Percentiles rank a stretch among this genome's conserved stretches.
phyloP scores from a whole-genome alignment of 2,888 invertebrate species.

The Desoria tigrina region DNA sequence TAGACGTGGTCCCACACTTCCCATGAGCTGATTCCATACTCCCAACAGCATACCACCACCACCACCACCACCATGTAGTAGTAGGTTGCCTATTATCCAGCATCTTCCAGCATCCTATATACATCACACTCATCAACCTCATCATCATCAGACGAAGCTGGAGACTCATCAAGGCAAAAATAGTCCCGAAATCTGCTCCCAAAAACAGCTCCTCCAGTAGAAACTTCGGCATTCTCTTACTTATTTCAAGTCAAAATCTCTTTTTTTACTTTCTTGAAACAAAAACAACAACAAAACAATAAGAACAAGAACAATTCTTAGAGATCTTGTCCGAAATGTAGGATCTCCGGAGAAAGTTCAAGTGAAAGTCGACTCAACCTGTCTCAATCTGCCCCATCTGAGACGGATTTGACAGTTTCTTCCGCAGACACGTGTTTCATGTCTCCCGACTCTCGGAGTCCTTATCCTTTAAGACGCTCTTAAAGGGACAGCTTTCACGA shows the following conservation, averaged over 20 bases:
- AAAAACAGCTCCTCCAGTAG: too few relatives aligned
- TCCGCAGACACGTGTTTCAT: too few relatives aligned
- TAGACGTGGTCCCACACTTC: neutral
- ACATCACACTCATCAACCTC: slow-evolving; percentile 21
- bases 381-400: neutral
- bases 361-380: neutral
- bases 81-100: neutral
- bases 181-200: slow-evolving; percentile 2
- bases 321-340: too few relatives aligned
- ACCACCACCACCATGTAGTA: neutral
- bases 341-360: neutral
- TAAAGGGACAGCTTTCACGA: too few relatives aligned
- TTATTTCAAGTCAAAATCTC: too few relatives aligned
- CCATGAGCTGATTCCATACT: neutral
- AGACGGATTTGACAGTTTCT: too few relatives aligned
- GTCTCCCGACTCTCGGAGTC: too few relatives aligned
- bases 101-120: neutral
- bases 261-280: too few relatives aligned
- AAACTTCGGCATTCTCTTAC: too few relatives aligned
- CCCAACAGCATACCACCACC: neutral
- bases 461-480: too few relatives aligned
- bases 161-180: slow-evolving; percentile 19
- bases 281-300: too few relatives aligned
- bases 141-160: slow-evolving; percentile 18
- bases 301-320: too few relatives aligned